phyloP scores from a whole-genome alignment of 2,113 vertebrate genomes.

The Hepsetus odoe region DNA sequence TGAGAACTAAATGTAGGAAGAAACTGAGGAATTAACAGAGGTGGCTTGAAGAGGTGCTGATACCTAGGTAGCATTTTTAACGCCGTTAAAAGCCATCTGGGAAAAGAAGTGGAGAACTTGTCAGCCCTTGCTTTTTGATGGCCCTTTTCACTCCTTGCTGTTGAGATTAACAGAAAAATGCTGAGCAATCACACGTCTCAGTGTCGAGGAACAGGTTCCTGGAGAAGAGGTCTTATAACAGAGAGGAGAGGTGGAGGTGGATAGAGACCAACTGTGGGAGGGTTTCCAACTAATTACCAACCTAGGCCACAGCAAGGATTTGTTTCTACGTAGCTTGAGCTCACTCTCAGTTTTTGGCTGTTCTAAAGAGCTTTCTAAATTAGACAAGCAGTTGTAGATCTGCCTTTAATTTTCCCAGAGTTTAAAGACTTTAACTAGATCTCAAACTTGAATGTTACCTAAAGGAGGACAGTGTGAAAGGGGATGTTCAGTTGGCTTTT shows the following conservation, averaged over 20 bases:
- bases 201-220: constrained; percentile 32
- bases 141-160: background rate
- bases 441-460: too few species aligned
- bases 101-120: constrained; percentile 22
- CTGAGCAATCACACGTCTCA: constrained; percentile 36
- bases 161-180: constrained; percentile 2
- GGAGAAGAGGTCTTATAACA: constrained; percentile 25
- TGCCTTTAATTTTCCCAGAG: background rate
- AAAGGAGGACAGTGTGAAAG: too few species aligned
- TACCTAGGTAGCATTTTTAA: constrained; percentile 18
- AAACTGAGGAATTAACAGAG: background rate
- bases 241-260: constrained; percentile 23
- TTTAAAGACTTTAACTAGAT: background rate
- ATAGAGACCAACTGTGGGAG: constrained; percentile 9
- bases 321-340: background rate
- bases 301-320: background rate
- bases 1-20: background rate
- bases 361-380: constrained; percentile 32
- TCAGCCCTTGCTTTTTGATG: background rate
- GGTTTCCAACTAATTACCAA: constrained; percentile 41
- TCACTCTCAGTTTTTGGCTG: background rate
- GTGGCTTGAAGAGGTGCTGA: background rate
- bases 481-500: too few species aligned
- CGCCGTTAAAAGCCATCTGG: constrained; percentile 33
- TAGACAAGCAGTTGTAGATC: constrained; percentile 5